phyloP scores from a whole-genome alignment of 2,888 invertebrate species.

The Callimorpha dominula region DNA sequence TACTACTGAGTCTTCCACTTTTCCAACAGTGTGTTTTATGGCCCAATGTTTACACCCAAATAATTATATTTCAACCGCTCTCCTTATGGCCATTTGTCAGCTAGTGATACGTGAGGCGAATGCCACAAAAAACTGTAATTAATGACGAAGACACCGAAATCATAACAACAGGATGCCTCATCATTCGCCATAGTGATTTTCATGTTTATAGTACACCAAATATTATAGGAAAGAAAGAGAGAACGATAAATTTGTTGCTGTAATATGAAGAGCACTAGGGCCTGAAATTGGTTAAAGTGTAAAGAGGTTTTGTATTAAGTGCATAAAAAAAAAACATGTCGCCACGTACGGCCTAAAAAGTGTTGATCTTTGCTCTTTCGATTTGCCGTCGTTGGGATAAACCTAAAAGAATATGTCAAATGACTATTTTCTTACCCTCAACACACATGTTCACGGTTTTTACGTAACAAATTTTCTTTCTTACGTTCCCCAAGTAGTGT shows the following conservation, averaged over 20 bases:
- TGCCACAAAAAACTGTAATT: slow-evolving; percentile 51
- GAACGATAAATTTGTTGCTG: background rate
- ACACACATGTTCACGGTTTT: background rate
- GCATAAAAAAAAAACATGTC: background rate
- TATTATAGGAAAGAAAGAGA: slow-evolving; percentile 3
- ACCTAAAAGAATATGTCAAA: slow-evolving; percentile 3
- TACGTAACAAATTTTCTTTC: background rate
- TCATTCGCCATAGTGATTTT: slow-evolving; percentile 33
- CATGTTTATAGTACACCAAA: slow-evolving; percentile 30
- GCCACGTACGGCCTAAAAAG: background rate
- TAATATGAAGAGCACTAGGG: background rate
- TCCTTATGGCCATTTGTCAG: slow-evolving; percentile 61
- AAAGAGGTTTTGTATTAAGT: background rate
- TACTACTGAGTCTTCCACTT: background rate
- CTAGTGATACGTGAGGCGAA: slow-evolving; percentile 51
- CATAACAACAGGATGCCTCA: slow-evolving; percentile 27
- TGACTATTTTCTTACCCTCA: background rate
- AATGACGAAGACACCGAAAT: slow-evolving; percentile 49
- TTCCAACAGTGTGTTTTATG: slow-evolving; percentile 9
- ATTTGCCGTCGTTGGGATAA: background rate
- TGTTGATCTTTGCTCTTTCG: slow-evolving; percentile 2
- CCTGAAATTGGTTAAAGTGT: slow-evolving; percentile 1
- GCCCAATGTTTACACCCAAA: slow-evolving; percentile 41
- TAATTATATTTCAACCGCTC: slow-evolving; percentile 55
- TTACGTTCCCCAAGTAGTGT: too few relatives aligned